Evolutionary conservation across 2,888 invertebrate species (phyloP).

Genomic region (Hypena proboscidalis): DNA sequence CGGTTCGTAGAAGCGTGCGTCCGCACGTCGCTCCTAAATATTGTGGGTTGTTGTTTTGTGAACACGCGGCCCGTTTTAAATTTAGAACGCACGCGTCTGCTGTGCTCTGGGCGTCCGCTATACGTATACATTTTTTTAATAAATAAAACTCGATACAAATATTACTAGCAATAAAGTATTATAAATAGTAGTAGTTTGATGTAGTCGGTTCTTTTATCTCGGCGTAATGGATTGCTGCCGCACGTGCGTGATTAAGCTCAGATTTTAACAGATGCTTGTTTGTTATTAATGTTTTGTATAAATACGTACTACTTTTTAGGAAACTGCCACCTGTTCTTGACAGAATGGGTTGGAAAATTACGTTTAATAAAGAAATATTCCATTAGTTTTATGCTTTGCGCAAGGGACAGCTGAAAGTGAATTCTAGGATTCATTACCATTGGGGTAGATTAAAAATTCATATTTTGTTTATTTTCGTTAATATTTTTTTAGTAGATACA

Average conservation of each 20-base stretch:
- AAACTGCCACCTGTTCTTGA: too few species aligned
- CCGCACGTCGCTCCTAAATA: constrained; percentile 64
- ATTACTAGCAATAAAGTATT: constrained; percentile 74
- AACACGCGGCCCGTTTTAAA: constrained; percentile 70
- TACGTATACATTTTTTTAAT: constrained; percentile 57
- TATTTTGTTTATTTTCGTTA: too few species aligned
- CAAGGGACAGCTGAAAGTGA: too few species aligned
- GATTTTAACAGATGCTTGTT: constrained; percentile 32
- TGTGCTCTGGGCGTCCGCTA: constrained; percentile 65
- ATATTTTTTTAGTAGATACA: too few species aligned
- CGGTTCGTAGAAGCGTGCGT: constrained; percentile 61
- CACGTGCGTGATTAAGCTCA: constrained; percentile 42
- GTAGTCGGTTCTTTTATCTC: constrained; percentile 60
- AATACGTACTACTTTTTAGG: too few species aligned
- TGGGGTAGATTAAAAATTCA: too few species aligned
- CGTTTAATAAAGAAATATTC: too few species aligned
- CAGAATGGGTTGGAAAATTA: too few species aligned
- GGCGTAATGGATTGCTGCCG: constrained; percentile 57
- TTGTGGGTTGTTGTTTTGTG: constrained; percentile 75
- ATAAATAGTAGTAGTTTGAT: constrained; percentile 53
- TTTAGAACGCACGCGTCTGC: constrained; percentile 74
- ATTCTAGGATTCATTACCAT: too few species aligned
- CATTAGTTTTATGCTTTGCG: too few species aligned
- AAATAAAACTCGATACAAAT: constrained; percentile 73
- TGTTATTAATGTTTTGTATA: constrained; percentile 29